A percentile compares a stretch with the other conserved stretches of the same genome.
Conservation (phyloP, 2,888 invertebrate species). For the Cataglyphis cursor region DNA sequence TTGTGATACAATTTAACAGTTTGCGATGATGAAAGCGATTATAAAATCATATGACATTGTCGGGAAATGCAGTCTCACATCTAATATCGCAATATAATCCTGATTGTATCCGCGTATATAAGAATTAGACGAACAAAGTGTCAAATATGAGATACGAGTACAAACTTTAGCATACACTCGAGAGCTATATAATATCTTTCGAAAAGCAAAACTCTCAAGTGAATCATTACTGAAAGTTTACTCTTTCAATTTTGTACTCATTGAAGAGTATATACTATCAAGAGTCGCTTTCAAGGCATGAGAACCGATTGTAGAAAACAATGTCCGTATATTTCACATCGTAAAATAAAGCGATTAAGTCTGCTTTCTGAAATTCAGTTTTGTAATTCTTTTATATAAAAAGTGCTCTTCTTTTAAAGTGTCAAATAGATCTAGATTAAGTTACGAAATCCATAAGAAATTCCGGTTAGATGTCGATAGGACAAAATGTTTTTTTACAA, state of each 20-base stretch:
- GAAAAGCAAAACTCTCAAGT: constrained; percentile 5
- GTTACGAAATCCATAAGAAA: neutral
- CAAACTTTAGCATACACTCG: neutral
- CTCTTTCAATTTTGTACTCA: constrained; percentile 7
- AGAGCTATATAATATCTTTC: constrained; percentile 15
- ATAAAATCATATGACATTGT: neutral
- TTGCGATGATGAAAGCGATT: neutral
- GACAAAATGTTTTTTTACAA: constrained; percentile 25
- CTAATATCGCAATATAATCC: constrained; percentile 1
- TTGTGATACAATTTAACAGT: neutral
- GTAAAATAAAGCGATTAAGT: neutral
- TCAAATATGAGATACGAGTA: constrained; percentile 29
- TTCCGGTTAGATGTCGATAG: neutral
- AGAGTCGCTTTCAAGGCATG: constrained; percentile 14
- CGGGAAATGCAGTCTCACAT: neutral
- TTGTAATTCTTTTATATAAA: neutral
- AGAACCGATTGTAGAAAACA: constrained; percentile 27
- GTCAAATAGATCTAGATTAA: neutral
- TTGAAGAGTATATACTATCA: constrained; percentile 10
- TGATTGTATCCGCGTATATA: neutral
- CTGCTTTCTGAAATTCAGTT: neutral
- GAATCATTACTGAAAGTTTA: constrained; percentile 6
- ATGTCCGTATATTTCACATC: neutral
- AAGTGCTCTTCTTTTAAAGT: neutral
- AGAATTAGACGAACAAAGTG: constrained; percentile 1